These are phyloP conservation scores for Ormyrus nitidulus DNA, from an alignment of 2,888 invertebrate species.

Conservation along the genomic window DNA sequence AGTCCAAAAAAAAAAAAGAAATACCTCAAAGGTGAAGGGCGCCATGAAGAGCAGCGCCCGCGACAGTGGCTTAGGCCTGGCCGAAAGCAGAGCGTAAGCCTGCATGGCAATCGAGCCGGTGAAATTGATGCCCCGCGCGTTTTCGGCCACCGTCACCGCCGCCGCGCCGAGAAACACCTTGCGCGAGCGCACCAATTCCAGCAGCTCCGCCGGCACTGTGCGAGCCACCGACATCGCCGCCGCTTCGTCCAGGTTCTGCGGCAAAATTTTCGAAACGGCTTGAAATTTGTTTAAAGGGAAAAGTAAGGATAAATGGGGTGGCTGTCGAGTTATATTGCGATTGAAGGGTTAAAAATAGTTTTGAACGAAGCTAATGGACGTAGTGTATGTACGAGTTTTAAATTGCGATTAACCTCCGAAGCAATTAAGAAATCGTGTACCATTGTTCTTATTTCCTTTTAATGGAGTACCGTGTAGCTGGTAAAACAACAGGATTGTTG, in stretches of 20 bases:
- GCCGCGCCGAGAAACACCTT: slow-evolving; percentile 80
- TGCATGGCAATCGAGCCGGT: slow-evolving; percentile 87
- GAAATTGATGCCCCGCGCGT: slow-evolving; percentile 82
- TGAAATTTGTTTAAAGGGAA: no score
- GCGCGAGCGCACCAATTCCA: slow-evolving; percentile 77
- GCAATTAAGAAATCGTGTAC: not conserved
- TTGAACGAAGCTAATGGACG: no score
- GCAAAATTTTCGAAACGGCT: no score
- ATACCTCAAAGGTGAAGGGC: slow-evolving; percentile 82
- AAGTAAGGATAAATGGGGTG: no score
- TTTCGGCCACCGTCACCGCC: slow-evolving; percentile 79
- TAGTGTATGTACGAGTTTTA: no score
- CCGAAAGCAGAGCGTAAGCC: slow-evolving; percentile 86
- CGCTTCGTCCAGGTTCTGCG: not conserved
- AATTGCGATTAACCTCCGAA: no score
- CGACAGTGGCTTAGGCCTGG: slow-evolving; percentile 87
- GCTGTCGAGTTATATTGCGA: no score
- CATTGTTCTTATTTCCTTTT: not conserved
- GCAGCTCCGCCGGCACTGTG: slow-evolving; percentile 72
- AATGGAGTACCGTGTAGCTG: no score
- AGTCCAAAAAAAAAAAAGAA: no score
- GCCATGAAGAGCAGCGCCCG: slow-evolving; percentile 89
- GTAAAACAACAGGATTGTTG: no score
- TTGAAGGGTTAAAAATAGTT: no score
- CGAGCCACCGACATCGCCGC: slow-evolving; percentile 64